Conservation (phyloP, 2,113 vertebrate genomes). For the Notiomystis cincta region DNA sequence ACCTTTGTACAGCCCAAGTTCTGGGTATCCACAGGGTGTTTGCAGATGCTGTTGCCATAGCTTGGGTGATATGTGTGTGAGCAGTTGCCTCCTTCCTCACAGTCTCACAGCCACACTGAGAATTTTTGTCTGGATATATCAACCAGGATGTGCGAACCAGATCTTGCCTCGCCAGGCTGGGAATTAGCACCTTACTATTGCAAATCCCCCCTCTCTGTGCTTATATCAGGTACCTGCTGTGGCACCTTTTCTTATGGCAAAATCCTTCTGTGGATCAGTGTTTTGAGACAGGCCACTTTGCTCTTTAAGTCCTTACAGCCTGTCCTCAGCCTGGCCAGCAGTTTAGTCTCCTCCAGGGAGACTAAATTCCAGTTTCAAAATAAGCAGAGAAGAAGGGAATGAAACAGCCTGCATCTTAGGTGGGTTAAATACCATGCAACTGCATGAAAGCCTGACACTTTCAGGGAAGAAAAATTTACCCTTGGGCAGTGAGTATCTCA, state of each 20-base stretch:
- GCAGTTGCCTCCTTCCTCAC: neutral
- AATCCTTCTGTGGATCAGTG: neutral
- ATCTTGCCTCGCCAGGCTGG: fast-evolving
- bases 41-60: neutral
- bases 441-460: neutral
- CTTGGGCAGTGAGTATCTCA: neutral
- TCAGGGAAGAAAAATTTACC: neutral
- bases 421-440: neutral
- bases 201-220: neutral
- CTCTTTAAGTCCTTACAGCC: neutral
- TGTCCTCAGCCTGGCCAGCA: neutral
- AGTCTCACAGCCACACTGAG: neutral
- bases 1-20: neutral
- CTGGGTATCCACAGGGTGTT: neutral
- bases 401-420: neutral
- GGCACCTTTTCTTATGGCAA: neutral
- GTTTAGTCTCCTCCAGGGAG: neutral
- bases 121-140: neutral
- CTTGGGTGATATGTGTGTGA: neutral
- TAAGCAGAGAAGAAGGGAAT: neutral
- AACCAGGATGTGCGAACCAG: neutral
- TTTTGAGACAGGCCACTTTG: neutral
- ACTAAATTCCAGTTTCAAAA: neutral
- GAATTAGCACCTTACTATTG: neutral
- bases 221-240: neutral